Percentiles rank a stretch among this genome's conserved stretches.
Evolutionary conservation across 53 echinoderm and acorn worm species (phyloP).

Genomic region (Holothuria scabra): DNA sequence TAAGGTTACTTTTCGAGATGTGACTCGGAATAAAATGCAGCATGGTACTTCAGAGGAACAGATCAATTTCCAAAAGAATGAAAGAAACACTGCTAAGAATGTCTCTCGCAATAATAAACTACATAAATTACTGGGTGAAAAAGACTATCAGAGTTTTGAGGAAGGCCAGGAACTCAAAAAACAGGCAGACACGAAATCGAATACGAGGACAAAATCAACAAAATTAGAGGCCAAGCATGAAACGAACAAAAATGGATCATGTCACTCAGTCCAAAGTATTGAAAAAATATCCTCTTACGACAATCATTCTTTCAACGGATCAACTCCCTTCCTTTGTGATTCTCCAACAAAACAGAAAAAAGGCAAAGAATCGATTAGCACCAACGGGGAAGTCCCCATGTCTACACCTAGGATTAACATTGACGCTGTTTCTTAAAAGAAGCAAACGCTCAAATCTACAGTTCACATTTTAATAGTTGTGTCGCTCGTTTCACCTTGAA

Average conservation of each 20-base stretch:
- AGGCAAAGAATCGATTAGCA: neutral
- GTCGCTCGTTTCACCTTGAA: too few relatives aligned
- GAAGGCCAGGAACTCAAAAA: neutral
- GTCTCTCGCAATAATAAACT: slow-evolving; percentile 34
- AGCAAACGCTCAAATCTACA: too few relatives aligned
- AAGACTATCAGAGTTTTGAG: slow-evolving; percentile 27
- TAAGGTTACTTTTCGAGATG: neutral
- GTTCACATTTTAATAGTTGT: too few relatives aligned
- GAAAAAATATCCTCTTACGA: slow-evolving; percentile 19
- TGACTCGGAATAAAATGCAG: too few relatives aligned
- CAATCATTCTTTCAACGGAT: slow-evolving; percentile 3
- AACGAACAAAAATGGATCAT: slow-evolving; percentile 1
- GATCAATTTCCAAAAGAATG: neutral
- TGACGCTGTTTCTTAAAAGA: neutral
- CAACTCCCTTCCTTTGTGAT: neutral
- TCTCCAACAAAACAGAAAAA: neutral
- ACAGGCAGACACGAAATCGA: neutral
- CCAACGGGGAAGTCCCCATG: neutral
- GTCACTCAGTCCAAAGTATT: slow-evolving; percentile 10
- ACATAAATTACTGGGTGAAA: slow-evolving; percentile 8
- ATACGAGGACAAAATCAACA: neutral
- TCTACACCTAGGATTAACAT: slow-evolving; percentile 15
- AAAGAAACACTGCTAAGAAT: neutral
- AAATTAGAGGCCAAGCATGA: slow-evolving; percentile 1
- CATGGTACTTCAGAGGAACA: too few relatives aligned